Evolutionary conservation across 2,888 invertebrate species (phyloP), one percentile per base, ranked within the genome.

Genomic region (Acronicta alni): DNA sequence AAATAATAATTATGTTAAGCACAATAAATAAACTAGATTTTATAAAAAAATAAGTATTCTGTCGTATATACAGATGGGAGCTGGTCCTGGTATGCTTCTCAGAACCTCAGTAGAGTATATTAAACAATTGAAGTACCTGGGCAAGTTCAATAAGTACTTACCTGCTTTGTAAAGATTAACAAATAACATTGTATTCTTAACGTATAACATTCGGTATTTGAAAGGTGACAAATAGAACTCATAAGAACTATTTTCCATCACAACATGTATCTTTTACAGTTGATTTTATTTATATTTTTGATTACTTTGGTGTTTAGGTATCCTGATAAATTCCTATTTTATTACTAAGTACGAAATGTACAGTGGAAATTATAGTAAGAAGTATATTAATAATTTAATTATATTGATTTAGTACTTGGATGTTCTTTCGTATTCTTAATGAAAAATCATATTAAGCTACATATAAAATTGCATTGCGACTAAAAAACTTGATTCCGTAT

Each of bases 21-120:
- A 20, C 42, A 42, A 20, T 56, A 61, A 42, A 20, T 56, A 61
- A 48, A 39, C 5, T 60, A 47, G 16, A 45, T 16, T 35, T 38
- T 56, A 35, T 52, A 45, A 45, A 57, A 60, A 12, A 15, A 52
- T 4, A 14, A 39, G 26, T 16, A 48, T 17, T 41, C n/a, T 44
- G 32, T n/a, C n/a, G 18, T 41, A 53, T 39, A 37, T 61, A 56
- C 17, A 46, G n/a, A 51, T 15, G 35, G 32, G 42, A 47, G 17
- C 12, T 48, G n/a, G n/a, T n/a, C n/a, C n/a, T 58, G 58, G 38
- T 44, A 46, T 61, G 45, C 8, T 26, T 35, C 15, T 32, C 45
- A 39, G 41, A 49, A 60, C 32, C 1, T 49, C 32, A 18, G 26
- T 41, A 16, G 8, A 42, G 23, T 5, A 35, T 4, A 35, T 35